Evolutionary conservation across 2,797 vertebrate species (phyloP), one percentile per base, ranked within the genome.

Genomic region (Muraenolepis orangiensis): DNA sequence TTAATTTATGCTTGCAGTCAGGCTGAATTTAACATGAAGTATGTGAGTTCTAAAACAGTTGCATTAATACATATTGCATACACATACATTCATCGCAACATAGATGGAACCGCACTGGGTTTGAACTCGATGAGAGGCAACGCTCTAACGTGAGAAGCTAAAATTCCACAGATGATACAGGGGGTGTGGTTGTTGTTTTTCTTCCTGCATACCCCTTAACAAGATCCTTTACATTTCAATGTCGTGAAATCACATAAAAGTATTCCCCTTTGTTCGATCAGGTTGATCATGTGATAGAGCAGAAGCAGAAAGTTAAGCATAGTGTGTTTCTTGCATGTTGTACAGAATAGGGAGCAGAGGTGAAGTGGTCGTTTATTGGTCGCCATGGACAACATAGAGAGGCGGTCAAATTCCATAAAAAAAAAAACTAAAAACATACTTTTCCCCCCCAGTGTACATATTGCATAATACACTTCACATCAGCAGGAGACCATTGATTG

Each of bases 331-430:
- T 23, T 57, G 51, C 8, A 10, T 61, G n/a, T 61, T 7, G 2
- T 61, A 61, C 26, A 26, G 51, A 26, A 61, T n/a, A 26, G 51
- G n/a, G 51, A 61, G 51, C 11, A 38, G 36, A 38, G 36, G 36
- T 6, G 36, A 26, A 12, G n/a, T 23, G n/a, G 8, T 70, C 51
- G 0, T 34, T 70, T 13, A 40, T 6, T 38, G 69, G 69, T 70
- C 4, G 12, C 14, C 34, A 69, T 23, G 34, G 10, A 6, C 16
- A 61, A 32, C 69, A 71, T 26, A 18, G 10, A 31, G 72, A 79
- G 73, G 73, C 46, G 82, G 76, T 73, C 79, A 83, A 89, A 91
- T 75, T 88, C 84, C 85, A 87, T 32, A 75, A 4, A 31, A 74
- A 83, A 71, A 6, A 34, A 74, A 83, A 71, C 36, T 18, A 57